A percentile compares a stretch with the other conserved stretches of the same genome.
Evolutionary conservation across 2,797 vertebrate species (phyloP).

Genomic region (Alfaro cultratus): DNA sequence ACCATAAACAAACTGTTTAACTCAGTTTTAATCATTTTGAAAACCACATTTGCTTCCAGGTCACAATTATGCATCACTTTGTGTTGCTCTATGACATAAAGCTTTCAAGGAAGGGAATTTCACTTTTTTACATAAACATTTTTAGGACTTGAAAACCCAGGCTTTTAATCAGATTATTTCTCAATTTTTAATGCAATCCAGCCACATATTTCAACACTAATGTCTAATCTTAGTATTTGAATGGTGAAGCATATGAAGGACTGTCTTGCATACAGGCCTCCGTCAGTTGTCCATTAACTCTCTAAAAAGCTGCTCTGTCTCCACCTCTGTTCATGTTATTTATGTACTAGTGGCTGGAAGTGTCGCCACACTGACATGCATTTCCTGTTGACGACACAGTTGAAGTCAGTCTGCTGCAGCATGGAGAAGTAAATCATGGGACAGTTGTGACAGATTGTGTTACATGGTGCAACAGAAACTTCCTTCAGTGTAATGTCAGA

Average conservation of each 20-base stretch:
- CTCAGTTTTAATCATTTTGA: neutral
- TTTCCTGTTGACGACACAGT: conserved; percentile 3
- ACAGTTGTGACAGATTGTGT: neutral
- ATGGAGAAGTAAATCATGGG: neutral
- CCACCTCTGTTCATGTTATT: neutral
- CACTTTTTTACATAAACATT: neutral
- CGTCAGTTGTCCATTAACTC: neutral
- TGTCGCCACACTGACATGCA: neutral
- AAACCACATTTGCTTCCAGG: neutral
- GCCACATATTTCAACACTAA: neutral
- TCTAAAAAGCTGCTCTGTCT: neutral
- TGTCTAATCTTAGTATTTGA: neutral
- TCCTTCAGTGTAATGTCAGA: neutral
- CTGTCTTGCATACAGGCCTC: neutral
- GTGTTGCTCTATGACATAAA: neutral
- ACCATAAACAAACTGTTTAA: neutral
- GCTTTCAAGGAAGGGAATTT: neutral
- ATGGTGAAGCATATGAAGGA: neutral
- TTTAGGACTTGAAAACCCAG: neutral
- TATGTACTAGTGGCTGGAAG: neutral
- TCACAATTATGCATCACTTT: neutral
- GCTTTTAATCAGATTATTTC: neutral
- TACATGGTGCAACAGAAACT: neutral
- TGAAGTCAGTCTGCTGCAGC: neutral
- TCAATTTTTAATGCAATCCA: neutral